Percentiles rank a stretch among this genome's conserved stretches.
phyloP scores from a whole-genome alignment of 2,888 invertebrate genomes.

The Chouioia cunea region DNA sequence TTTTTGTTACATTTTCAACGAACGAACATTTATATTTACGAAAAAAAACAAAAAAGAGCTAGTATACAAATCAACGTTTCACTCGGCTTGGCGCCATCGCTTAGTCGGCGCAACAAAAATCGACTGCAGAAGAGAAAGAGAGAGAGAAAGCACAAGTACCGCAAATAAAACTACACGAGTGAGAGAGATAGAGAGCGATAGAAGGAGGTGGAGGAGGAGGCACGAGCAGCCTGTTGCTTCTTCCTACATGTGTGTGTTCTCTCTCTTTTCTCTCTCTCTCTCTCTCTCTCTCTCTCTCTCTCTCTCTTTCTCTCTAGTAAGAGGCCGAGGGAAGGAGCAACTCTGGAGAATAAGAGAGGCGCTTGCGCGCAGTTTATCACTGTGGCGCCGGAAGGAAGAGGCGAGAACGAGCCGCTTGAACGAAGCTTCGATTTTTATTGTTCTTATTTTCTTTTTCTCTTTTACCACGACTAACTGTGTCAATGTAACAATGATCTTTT shows the following conservation, averaged over 20 bases:
- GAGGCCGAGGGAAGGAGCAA: too few relatives aligned
- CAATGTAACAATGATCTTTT: too few relatives aligned
- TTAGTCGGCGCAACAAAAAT: background rate
- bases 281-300: too few relatives aligned
- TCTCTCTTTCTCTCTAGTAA: too few relatives aligned
- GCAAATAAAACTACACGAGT: background rate
- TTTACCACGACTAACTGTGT: too few relatives aligned
- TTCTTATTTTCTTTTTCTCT: too few relatives aligned
- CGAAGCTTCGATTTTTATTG: conserved; percentile 17
- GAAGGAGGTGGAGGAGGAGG: background rate
- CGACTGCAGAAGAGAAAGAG: conserved; percentile 1
- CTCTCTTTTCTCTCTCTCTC: too few relatives aligned
- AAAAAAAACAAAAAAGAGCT: too few relatives aligned
- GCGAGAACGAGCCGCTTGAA: background rate
- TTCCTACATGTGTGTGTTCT: background rate
- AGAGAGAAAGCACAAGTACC: background rate
- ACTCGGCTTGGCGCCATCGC: too few relatives aligned
- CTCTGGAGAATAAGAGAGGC: background rate
- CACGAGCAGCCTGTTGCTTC: conserved; percentile 41
- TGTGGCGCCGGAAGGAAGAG: conserved; percentile 6
- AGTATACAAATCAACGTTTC: too few relatives aligned
- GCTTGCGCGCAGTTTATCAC: conserved; percentile 28
- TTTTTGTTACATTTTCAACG: too few relatives aligned
- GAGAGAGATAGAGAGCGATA: background rate
- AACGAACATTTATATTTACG: too few relatives aligned